Evolutionary conservation across 1,140 invertebrate species (phyloP).

Genomic region (Drosophila orosa): DNA sequence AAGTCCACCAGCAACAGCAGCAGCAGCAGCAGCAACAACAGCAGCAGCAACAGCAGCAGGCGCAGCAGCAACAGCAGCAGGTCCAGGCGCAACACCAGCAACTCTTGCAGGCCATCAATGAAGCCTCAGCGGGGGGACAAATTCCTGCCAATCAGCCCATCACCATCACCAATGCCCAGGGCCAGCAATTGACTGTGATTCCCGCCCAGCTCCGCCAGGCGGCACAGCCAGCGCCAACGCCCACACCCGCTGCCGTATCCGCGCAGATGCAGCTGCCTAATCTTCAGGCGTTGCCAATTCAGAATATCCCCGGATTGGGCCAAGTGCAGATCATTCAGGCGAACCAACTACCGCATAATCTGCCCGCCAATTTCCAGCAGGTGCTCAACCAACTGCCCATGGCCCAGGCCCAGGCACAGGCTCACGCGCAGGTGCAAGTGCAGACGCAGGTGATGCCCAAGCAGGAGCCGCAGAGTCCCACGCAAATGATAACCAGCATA

Average conservation of each 20-base stretch:
- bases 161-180: conserved; percentile 88
- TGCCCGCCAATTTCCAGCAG: conserved; percentile 74
- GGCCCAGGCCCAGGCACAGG: conserved; percentile 29
- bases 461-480: conserved; percentile 79
- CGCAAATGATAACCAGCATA: conserved; percentile 76
- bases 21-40: conserved; percentile 63
- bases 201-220: conserved; percentile 87
- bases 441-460: conserved; percentile 61
- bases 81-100: conserved; percentile 70
- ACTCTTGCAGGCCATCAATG: conserved; percentile 74
- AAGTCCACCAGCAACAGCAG: conserved; percentile 79
- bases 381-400: conserved; percentile 67
- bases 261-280: conserved; percentile 72
- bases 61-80: conserved; percentile 64
- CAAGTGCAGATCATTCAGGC: conserved; percentile 88
- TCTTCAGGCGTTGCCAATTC: conserved; percentile 87
- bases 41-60: conserved; percentile 54
- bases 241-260: conserved; percentile 42
- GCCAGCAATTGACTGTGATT: conserved; percentile 90
- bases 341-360: conserved; percentile 68
- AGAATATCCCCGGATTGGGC: conserved; percentile 90
- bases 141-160: conserved; percentile 86
- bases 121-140: conserved; percentile 80
- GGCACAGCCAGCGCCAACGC: conserved; percentile 77
- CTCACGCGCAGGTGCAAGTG: conserved; percentile 18